These are phyloP conservation scores for Coelinius sp. DNA, from an alignment of 2,888 invertebrate genomes.

Conservation along the genomic window DNA sequence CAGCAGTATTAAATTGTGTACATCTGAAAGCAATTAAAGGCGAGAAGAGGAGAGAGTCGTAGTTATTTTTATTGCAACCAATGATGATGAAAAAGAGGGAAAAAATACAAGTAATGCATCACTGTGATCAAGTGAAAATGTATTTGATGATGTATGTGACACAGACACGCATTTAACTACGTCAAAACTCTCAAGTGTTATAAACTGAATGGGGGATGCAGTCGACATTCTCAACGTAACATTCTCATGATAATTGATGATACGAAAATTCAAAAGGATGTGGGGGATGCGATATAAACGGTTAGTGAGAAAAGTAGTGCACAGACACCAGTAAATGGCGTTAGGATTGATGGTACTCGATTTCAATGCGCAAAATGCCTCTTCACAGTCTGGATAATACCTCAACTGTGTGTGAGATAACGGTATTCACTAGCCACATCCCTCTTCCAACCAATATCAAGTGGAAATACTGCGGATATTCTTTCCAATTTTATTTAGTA, in stretches of 20 bases:
- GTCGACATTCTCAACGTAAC: constrained; percentile 20
- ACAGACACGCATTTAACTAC: constrained; percentile 8
- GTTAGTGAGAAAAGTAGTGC: constrained; percentile 9
- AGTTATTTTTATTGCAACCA: neutral
- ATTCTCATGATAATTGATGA: constrained; percentile 38
- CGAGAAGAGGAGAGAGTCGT: constrained; percentile 3
- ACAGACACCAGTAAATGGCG: constrained; percentile 36
- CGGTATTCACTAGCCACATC: constrained; percentile 49
- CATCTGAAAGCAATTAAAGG: constrained; percentile 12
- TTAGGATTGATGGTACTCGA: constrained; percentile 51
- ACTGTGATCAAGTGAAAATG: neutral
- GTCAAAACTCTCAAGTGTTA: neutral
- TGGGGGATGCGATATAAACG: neutral
- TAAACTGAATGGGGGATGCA: constrained; percentile 3
- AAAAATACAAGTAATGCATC: neutral
- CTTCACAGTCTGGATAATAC: constrained; percentile 43
- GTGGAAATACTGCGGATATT: neutral
- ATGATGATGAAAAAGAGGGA: neutral
- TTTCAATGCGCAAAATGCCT: constrained; percentile 53
- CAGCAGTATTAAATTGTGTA: constrained; percentile 4
- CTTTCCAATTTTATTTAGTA: neutral
- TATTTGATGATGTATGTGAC: constrained; percentile 5
- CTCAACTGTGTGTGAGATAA: constrained; percentile 46
- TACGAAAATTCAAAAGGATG: neutral
- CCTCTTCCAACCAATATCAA: constrained; percentile 39